A percentile compares a stretch with the other conserved stretches of the same genome.
These are phyloP conservation scores for Ditylenchus weischeri DNA, from an alignment of 2,888 invertebrate genomes.

Conservation along the genomic window DNA sequence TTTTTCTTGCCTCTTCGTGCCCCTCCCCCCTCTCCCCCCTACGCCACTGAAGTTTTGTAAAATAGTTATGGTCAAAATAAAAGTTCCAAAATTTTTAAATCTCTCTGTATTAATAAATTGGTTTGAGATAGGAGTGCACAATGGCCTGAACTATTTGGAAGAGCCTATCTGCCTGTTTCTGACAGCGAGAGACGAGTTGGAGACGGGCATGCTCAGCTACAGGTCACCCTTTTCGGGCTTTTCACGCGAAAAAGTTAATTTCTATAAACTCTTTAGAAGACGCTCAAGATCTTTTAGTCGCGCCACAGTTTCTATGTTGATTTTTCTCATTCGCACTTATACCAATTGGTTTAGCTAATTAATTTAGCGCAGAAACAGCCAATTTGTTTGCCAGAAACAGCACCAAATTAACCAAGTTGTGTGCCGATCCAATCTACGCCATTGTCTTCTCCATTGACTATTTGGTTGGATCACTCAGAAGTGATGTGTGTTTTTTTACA, in stretches of 20 bases:
- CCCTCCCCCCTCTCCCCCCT: too few species aligned
- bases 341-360: not conserved
- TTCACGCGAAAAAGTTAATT: not conserved
- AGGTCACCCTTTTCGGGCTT: slow-evolving; percentile 11
- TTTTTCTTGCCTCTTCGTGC: too few species aligned
- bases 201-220: not conserved
- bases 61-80: not conserved
- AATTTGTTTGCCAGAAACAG: slow-evolving; percentile 33
- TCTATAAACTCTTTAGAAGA: slow-evolving; percentile 14
- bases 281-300: slow-evolving; percentile 25
- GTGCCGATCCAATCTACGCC: slow-evolving; percentile 38
- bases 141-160: slow-evolving; percentile 62
- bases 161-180: slow-evolving; percentile 61
- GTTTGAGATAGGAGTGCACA: slow-evolving; percentile 61
- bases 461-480: slow-evolving; percentile 37
- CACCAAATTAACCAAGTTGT: slow-evolving; percentile 29
- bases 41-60: too few species aligned
- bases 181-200: slow-evolving; percentile 35
- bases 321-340: slow-evolving; percentile 3
- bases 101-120: not conserved
- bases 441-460: slow-evolving; percentile 54
- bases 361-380: slow-evolving; percentile 22
- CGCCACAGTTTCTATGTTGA: slow-evolving; percentile 7
- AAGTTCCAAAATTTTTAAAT: too few species aligned
- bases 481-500: slow-evolving; percentile 25